Percentiles rank a stretch among this genome's conserved stretches.
Evolutionary conservation across 2,888 invertebrate species (phyloP).

Genomic region (Odiellus spinosus): DNA sequence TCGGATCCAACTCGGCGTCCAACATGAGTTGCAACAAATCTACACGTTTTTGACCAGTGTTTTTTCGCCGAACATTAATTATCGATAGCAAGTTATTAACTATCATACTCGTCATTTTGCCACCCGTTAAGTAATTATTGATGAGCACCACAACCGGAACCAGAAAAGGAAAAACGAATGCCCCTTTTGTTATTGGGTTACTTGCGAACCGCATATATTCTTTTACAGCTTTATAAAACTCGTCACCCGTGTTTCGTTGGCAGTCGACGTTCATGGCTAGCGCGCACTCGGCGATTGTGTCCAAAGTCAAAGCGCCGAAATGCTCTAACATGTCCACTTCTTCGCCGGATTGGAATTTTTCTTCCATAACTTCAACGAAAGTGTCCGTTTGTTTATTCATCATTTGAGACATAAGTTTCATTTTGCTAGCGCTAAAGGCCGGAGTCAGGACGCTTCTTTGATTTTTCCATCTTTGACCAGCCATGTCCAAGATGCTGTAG

Average conservation of each 20-base stretch:
- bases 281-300: constrained; percentile 36
- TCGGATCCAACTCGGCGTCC: constrained; percentile 23
- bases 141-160: constrained; percentile 20
- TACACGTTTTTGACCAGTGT: constrained; percentile 14
- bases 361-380: constrained; percentile 28
- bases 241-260: constrained; percentile 29
- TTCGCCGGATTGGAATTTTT: constrained; percentile 22
- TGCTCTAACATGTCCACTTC: constrained; percentile 31
- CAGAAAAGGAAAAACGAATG: constrained; percentile 24
- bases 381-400: constrained; percentile 30
- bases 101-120: constrained; percentile 25
- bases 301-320: constrained; percentile 35
- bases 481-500: constrained; percentile 9
- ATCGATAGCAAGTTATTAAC: constrained; percentile 23
- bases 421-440: constrained; percentile 18
- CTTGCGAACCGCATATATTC: constrained; percentile 25
- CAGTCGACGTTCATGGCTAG: constrained; percentile 33
- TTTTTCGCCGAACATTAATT: constrained; percentile 20
- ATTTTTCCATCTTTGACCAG: constrained; percentile 17
- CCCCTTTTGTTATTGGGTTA: constrained; percentile 23
- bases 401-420: constrained; percentile 29
- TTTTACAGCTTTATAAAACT: constrained; percentile 25
- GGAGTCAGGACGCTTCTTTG: constrained; percentile 16
- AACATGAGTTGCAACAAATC: constrained; percentile 34
- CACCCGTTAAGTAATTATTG: constrained; percentile 23